phyloP scores from a whole-genome alignment of 2,113 vertebrate genomes.

The Elanoides forficatus region DNA sequence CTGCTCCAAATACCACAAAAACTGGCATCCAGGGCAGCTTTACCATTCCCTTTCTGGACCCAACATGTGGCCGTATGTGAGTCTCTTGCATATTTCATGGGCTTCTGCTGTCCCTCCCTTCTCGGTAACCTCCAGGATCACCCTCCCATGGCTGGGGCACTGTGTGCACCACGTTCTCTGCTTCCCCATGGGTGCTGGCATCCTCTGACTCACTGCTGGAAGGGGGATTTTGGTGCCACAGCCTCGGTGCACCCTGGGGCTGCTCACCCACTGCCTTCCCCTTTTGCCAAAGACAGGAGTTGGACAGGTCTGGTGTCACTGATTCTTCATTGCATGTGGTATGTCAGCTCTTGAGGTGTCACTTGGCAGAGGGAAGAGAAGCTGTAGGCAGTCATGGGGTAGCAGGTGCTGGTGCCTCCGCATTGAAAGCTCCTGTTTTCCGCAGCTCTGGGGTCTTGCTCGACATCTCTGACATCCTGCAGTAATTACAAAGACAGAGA shows the following conservation, averaged over 20 bases:
- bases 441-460: background rate
- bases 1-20: background rate
- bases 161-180: background rate
- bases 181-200: background rate
- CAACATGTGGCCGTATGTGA: background rate
- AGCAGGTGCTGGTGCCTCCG: background rate
- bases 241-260: accelerated
- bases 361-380: background rate
- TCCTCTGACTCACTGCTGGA: background rate
- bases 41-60: background rate
- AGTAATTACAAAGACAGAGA: background rate
- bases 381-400: background rate
- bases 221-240: background rate
- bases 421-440: background rate
- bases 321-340: background rate
- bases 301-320: background rate
- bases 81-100: background rate
- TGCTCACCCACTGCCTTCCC: background rate
- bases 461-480: background rate
- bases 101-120: background rate
- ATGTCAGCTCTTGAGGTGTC: background rate
- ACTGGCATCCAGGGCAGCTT: background rate
- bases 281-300: background rate
- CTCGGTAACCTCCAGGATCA: background rate
- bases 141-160: accelerated